Conservation (phyloP, 2,797 vertebrate species). For the Hippocampus kuda region DNA sequence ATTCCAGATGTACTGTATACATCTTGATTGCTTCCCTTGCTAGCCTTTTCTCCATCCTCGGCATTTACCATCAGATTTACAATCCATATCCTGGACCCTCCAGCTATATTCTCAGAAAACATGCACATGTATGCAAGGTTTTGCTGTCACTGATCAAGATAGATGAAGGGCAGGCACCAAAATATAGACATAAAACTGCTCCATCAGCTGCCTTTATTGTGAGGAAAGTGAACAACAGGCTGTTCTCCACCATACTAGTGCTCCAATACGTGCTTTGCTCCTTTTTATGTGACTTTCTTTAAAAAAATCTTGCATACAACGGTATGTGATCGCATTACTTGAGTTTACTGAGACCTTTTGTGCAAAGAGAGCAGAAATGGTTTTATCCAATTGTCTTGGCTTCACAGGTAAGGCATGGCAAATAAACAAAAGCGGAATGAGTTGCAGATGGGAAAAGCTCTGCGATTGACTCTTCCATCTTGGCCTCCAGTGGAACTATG, state of each 20-base stretch:
- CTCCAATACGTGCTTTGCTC: constrained; percentile 41
- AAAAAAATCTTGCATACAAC: neutral
- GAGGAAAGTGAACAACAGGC: constrained; percentile 42
- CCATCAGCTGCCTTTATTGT: constrained; percentile 54
- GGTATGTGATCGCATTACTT: neutral
- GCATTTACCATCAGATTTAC: constrained; percentile 32
- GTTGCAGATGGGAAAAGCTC: constrained; percentile 14
- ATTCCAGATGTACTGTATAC: neutral
- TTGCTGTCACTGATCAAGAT: constrained; percentile 46
- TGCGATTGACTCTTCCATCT: constrained; percentile 41
- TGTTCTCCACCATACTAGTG: constrained; percentile 45
- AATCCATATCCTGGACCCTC: constrained; percentile 17
- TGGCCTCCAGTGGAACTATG: constrained; percentile 35
- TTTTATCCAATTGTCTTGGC: constrained; percentile 14
- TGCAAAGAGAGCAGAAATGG: neutral
- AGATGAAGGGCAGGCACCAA: constrained; percentile 48
- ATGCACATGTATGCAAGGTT: constrained; percentile 49
- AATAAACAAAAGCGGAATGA: constrained; percentile 16
- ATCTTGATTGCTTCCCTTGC: neutral
- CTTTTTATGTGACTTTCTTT: constrained; percentile 8
- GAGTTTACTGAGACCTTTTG: neutral
- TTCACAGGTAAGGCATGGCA: constrained; percentile 9
- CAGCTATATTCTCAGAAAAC: constrained; percentile 26
- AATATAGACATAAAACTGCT: constrained; percentile 41
- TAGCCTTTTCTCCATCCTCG: constrained; percentile 9